Evolutionary conservation across 2,113 vertebrate species (phyloP), one percentile per base, ranked within the genome.

Genomic region (Hippocampus zosterae): DNA sequence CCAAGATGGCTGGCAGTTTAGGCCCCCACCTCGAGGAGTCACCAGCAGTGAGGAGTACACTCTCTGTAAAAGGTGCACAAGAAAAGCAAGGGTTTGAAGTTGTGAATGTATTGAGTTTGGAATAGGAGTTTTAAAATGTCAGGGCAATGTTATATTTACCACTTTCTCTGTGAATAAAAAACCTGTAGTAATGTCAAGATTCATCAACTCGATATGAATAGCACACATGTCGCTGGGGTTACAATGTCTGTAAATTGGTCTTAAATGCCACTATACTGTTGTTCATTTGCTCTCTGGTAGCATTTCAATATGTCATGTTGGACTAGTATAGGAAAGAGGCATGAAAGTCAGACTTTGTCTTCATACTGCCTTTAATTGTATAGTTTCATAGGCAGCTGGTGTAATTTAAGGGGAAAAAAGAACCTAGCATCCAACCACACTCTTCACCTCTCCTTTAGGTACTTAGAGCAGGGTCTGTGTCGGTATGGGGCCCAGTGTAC

Each of bases 21-120:
- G 97, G 12, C 95, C 97, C 73, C 97, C 97, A 68, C 97, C 97
- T 65, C 82, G 97, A 86, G 97, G 97, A 72, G 95, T 99, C 86
- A 99, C 96, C 63, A 98, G 97, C 92, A 99, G 97, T 63, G 97
- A 99, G 85, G 97, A 98, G 63, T 99, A 99, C 83, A 98, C 96
- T 0, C 90, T 98, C 74, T 98, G 97, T 90, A 98, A 98, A 94
- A 97, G 96, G 96, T 98, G 94, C 75, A 8, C 10, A 44, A 2
- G 15, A 44, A 44, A 5, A 41, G 5, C 18, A n/a, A n/a, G 37
- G 33, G 33, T 12, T n/a, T n/a, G 19, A 65, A 46, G 8, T 18
- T 27, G 12, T 23, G 37, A 23, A n/a, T 44, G 5, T 23, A 42
- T 44, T 41, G 11, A 5, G 8, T 42, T 64, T 12, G 37, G 11